These are phyloP conservation scores for Sphenodon punctatus DNA, from an alignment of 2,797 vertebrate species.

Conservation along the genomic window DNA sequence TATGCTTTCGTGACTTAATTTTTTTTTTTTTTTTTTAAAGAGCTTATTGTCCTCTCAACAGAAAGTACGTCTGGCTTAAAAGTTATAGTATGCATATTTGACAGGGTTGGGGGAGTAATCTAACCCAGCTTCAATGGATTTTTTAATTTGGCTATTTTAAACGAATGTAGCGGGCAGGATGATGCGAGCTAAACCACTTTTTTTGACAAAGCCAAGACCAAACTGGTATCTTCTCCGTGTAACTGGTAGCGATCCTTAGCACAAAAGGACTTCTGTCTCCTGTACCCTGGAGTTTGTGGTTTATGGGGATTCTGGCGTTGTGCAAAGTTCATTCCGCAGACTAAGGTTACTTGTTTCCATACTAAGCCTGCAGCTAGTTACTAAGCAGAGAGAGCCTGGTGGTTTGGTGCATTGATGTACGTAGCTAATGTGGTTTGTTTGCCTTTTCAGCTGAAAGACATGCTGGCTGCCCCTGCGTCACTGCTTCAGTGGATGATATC, in stretches of 20 bases:
- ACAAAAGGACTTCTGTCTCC: neutral
- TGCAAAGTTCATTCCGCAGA: neutral
- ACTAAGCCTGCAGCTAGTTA: neutral
- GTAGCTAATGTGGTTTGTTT: conserved; percentile 57
- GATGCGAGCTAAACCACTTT: neutral
- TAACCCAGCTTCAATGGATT: neutral
- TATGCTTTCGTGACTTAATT: no score
- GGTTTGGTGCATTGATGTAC: neutral
- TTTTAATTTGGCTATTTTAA: neutral
- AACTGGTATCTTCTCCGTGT: neutral
- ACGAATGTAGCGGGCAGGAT: neutral
- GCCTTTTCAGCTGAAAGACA: conserved; percentile 89
- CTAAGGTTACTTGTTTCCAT: neutral
- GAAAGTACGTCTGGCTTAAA: neutral
- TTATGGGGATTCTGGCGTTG: neutral
- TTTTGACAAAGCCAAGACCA: neutral
- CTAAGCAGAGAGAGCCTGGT: rapidly evolving
- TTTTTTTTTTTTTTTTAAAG: no score
- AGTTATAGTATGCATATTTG: neutral
- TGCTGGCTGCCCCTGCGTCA: conserved; percentile 92
- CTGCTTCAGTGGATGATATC: conserved; percentile 96
- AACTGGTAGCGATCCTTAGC: neutral
- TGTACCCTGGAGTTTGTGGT: neutral
- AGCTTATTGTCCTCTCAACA: neutral
- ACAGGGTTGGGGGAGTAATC: neutral